These are phyloP conservation scores for Aphaenogaster rudis DNA, from an alignment of 1,140 invertebrate species.

Conservation along the genomic window DNA sequence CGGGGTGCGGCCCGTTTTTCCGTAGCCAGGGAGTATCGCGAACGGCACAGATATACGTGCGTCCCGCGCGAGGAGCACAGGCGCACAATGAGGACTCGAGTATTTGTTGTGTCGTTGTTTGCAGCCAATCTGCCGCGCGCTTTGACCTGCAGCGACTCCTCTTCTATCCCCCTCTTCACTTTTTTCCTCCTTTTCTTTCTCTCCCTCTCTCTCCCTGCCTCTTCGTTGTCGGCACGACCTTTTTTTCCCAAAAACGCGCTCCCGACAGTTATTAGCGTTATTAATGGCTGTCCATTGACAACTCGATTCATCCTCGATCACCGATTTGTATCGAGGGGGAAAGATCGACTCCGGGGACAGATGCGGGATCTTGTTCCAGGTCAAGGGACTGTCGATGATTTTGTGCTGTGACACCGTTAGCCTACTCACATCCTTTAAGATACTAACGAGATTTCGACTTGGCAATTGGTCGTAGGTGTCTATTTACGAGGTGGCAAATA, in stretches of 20 bases:
- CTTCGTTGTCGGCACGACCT: constrained; percentile 12
- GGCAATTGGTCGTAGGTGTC: not conserved
- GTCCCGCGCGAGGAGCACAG: constrained; percentile 71
- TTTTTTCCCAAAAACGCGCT: constrained; percentile 71
- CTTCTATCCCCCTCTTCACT: constrained; percentile 50
- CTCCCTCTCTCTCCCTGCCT: constrained; percentile 19
- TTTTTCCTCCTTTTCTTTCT: constrained; percentile 46
- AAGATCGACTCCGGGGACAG: constrained; percentile 65
- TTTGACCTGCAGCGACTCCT: constrained; percentile 75
- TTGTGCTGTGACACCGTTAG: constrained; percentile 34
- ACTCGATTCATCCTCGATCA: constrained; percentile 75
- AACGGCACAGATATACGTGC: constrained; percentile 63
- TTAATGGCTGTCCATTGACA: constrained; percentile 83
- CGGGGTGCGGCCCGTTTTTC: constrained; percentile 26
- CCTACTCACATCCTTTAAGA: constrained; percentile 24
- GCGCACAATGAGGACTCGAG: constrained; percentile 82
- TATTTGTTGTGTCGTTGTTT: constrained; percentile 87
- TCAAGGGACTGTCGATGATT: constrained; percentile 52
- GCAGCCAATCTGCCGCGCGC: constrained; percentile 81
- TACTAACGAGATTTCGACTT: constrained; percentile 53
- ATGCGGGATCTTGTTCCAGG: constrained; percentile 65
- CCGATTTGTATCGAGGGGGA: constrained; percentile 64
- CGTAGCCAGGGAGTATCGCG: constrained; percentile 25
- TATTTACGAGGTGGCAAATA: constrained; percentile 12
- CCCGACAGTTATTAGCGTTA: constrained; percentile 86